Evolutionary conservation across 1,140 invertebrate genomes (phyloP).

Genomic region (Lepidostoma basale): DNA sequence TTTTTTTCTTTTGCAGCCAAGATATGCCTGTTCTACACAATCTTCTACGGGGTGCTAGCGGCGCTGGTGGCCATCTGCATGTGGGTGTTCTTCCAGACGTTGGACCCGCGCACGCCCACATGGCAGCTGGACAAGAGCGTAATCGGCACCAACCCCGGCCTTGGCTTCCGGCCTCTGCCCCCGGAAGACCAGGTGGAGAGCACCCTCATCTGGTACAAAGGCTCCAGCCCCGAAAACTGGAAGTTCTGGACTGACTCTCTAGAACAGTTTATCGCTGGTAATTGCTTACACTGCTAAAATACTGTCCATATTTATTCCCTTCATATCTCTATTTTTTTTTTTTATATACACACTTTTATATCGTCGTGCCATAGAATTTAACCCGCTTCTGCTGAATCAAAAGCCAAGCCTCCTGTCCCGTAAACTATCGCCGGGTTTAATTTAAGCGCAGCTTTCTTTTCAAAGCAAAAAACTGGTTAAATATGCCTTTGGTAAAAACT

Average conservation of each 20-base stretch:
- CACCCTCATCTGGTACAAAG: slow-evolving; percentile 92
- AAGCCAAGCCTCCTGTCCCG: too few species aligned
- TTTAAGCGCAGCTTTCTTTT: too few species aligned
- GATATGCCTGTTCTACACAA: slow-evolving; percentile 89
- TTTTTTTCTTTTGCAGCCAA: slow-evolving; percentile 69
- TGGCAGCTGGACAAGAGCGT: slow-evolving; percentile 82
- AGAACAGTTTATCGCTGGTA: slow-evolving; percentile 76
- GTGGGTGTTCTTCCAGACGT: slow-evolving; percentile 89
- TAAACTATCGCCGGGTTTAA: too few species aligned
- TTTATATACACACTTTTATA: too few species aligned
- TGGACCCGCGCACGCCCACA: slow-evolving; percentile 85
- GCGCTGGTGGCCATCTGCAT: slow-evolving; percentile 88
- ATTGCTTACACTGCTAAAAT: too few species aligned
- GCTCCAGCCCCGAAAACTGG: slow-evolving; percentile 73
- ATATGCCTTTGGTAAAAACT: too few species aligned
- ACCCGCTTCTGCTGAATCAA: too few species aligned
- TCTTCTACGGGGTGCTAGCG: slow-evolving; percentile 87
- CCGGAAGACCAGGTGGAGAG: slow-evolving; percentile 83
- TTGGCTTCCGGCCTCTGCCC: slow-evolving; percentile 91
- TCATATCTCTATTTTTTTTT: too few species aligned
- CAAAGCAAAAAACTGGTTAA: too few species aligned
- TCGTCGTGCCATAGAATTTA: too few species aligned
- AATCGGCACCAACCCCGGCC: slow-evolving; percentile 90
- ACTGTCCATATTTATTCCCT: too few species aligned
- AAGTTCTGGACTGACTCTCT: slow-evolving; percentile 78